These are phyloP conservation scores for Hoplodrina ambigua DNA, from an alignment of 2,888 invertebrate genomes.

Conservation along the genomic window DNA sequence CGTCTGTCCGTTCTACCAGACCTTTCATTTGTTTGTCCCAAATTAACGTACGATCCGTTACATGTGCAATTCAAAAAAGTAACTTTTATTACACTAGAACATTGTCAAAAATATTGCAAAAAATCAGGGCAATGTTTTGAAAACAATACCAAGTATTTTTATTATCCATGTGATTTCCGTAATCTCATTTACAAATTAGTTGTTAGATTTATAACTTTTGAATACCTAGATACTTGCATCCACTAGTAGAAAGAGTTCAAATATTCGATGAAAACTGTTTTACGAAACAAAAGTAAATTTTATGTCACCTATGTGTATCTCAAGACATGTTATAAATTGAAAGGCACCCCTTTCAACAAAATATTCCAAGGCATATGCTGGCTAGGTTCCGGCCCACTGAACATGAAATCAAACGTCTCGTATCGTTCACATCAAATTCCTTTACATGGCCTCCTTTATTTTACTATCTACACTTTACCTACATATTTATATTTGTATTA, in stretches of 20 bases:
- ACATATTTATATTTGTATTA: slow-evolving; percentile 9
- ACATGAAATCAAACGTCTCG: slow-evolving; percentile 57
- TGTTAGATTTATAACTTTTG: no score
- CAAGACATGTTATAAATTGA: slow-evolving; percentile 30
- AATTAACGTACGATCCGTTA: slow-evolving; percentile 4
- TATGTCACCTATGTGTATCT: neutral
- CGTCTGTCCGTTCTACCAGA: slow-evolving; percentile 15
- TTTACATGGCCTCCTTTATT: slow-evolving; percentile 21
- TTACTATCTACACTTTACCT: neutral
- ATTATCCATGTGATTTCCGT: no score
- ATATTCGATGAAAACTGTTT: neutral
- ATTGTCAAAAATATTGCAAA: no score
- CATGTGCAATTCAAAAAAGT: neutral
- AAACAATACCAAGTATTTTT: no score
- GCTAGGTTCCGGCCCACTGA: slow-evolving; percentile 54
- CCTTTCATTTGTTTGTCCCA: slow-evolving; percentile 13
- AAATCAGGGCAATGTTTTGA: no score
- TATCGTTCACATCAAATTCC: slow-evolving; percentile 50
- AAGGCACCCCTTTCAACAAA: slow-evolving; percentile 34
- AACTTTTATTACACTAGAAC: neutral
- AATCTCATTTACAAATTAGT: no score
- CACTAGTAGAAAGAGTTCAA: neutral
- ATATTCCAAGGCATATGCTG: slow-evolving; percentile 41
- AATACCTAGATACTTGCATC: no score
- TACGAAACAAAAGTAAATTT: neutral